A percentile compares a stretch with the other conserved stretches of the same genome.
These are phyloP conservation scores for Branchipolynoe longqiensis DNA, from an alignment of 2,888 invertebrate genomes.

Conservation along the genomic window DNA sequence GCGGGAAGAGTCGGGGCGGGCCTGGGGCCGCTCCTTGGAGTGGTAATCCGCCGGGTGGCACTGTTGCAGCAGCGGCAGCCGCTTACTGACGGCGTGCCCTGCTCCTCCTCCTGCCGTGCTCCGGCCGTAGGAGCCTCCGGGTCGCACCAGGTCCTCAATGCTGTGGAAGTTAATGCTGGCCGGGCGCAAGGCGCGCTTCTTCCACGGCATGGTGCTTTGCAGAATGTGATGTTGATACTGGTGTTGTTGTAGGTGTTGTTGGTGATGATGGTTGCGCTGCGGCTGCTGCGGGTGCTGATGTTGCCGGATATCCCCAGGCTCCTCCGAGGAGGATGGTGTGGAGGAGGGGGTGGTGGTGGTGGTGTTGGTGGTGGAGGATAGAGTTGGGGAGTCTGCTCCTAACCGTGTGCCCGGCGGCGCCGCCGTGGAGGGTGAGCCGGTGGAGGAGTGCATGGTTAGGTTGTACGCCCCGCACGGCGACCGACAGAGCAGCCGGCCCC, in stretches of 20 bases:
- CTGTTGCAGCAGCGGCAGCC: too few relatives aligned
- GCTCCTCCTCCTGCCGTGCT: neutral
- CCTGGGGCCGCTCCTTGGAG: neutral
- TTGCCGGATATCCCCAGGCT: neutral
- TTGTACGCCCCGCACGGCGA: neutral
- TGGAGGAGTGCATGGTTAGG: neutral
- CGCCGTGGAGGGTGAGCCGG: neutral
- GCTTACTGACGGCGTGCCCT: neutral
- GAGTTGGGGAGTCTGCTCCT: too few relatives aligned
- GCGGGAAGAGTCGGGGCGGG: neutral
- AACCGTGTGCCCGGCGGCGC: neutral
- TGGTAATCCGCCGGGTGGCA: neutral
- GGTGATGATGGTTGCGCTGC: neutral
- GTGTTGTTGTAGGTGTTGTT: neutral
- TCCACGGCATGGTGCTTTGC: constrained; percentile 29
- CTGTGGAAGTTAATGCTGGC: constrained; percentile 59
- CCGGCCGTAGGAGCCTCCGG: neutral
- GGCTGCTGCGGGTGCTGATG: neutral
- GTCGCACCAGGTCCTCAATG: constrained; percentile 53
- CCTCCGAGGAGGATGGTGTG: neutral
- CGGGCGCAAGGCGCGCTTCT: constrained; percentile 23
- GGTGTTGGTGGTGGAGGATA: too few relatives aligned
- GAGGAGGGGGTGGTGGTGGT: too few relatives aligned
- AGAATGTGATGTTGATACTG: too few relatives aligned
- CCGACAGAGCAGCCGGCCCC: neutral